phyloP scores from a whole-genome alignment of 2,113 vertebrate genomes.

The Rattus rattus region DNA sequence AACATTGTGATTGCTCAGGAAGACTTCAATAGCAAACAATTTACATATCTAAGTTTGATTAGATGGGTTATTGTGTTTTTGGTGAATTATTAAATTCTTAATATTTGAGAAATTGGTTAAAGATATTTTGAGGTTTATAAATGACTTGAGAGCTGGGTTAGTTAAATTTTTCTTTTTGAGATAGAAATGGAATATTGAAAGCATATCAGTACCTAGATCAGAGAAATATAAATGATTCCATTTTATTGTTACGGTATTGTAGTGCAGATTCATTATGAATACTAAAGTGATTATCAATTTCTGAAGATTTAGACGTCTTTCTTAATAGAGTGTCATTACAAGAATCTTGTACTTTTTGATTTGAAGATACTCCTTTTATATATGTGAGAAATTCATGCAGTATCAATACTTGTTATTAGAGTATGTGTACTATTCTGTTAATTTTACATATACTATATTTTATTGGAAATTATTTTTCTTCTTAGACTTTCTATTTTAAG shows the following conservation, averaged over 20 bases:
- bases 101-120: conserved; percentile 54
- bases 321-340: conserved; percentile 54
- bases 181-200: conserved; percentile 51
- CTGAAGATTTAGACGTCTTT: conserved; percentile 41
- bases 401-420: conserved; percentile 49
- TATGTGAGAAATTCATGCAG: conserved; percentile 37
- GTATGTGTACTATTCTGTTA: conserved; percentile 1
- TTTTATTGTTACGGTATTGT: background rate
- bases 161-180: conserved; percentile 62
- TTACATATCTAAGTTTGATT: conserved; percentile 53
- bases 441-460: conserved; percentile 1
- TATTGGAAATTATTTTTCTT: conserved; percentile 30
- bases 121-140: conserved; percentile 56
- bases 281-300: background rate
- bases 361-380: conserved; percentile 52
- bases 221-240: conserved; percentile 43
- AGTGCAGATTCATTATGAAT: background rate
- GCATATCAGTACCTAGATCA: conserved; percentile 18
- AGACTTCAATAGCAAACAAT: conserved; percentile 53
- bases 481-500: conserved; percentile 46
- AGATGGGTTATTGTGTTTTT: conserved; percentile 51
- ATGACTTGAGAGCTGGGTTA: conserved; percentile 46
- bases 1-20: conserved; percentile 42
- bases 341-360: conserved; percentile 46
- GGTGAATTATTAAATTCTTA: conserved; percentile 30